These are phyloP conservation scores for Drosophila ananassae DNA, from an alignment of 1,140 invertebrate species.

Conservation along the genomic window DNA sequence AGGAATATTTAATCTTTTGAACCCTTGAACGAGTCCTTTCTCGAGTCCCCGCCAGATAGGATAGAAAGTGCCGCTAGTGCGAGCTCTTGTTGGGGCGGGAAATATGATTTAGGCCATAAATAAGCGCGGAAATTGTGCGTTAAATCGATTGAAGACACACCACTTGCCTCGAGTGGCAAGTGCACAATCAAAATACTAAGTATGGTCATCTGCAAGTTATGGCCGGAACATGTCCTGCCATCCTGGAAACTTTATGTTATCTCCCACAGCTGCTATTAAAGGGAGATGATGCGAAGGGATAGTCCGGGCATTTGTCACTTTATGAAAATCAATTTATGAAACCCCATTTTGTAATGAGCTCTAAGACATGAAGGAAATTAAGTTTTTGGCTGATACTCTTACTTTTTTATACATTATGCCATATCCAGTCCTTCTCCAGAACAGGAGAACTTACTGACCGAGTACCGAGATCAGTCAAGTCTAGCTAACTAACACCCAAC, in stretches of 20 bases:
- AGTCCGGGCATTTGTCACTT: neutral
- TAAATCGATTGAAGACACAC: constrained; percentile 22
- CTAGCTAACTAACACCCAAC: too few species aligned
- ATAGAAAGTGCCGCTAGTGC: constrained; percentile 21
- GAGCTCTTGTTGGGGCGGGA: constrained; percentile 1
- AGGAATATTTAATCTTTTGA: constrained; percentile 49
- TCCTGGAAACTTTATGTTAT: neutral
- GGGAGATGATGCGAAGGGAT: neutral
- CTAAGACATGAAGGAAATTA: too few species aligned
- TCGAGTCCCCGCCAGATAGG: constrained; percentile 27
- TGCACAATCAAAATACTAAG: constrained; percentile 32
- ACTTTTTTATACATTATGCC: too few species aligned
- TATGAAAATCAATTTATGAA: neutral
- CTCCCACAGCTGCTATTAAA: neutral
- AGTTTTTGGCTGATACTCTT: too few species aligned
- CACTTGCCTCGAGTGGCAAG: constrained; percentile 15
- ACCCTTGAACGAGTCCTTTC: constrained; percentile 28
- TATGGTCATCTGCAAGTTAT: constrained; percentile 19
- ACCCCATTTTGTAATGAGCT: too few species aligned
- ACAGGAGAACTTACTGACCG: too few species aligned
- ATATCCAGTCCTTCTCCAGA: too few species aligned
- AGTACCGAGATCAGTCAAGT: too few species aligned
- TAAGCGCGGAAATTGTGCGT: constrained; percentile 53
- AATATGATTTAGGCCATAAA: constrained; percentile 56
- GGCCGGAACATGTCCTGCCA: neutral